These are phyloP conservation scores for Monarcha castaneiventris DNA, from an alignment of 2,113 vertebrate genomes.

Conservation along the genomic window DNA sequence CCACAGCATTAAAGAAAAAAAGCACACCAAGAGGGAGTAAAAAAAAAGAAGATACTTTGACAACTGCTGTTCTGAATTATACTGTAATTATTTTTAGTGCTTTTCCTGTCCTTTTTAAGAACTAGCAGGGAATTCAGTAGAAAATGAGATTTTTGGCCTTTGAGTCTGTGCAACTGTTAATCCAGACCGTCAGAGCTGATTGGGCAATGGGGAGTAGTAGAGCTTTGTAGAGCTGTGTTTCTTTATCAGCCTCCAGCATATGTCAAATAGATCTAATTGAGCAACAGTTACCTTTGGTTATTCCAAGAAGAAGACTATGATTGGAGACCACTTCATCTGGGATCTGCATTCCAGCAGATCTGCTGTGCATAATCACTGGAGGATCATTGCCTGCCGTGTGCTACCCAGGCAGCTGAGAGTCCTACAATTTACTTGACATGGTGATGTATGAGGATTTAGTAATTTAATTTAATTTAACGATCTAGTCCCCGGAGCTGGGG, in stretches of 20 bases:
- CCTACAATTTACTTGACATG: background rate
- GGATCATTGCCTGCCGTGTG: background rate
- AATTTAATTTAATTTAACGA: background rate
- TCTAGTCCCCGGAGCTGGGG: background rate
- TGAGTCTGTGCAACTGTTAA: background rate
- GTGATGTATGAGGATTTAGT: background rate
- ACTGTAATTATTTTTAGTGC: background rate
- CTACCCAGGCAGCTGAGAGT: background rate
- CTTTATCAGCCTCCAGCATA: background rate
- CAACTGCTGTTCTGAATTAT: background rate
- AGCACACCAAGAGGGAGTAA: background rate
- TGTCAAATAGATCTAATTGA: background rate
- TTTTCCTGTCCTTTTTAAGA: background rate
- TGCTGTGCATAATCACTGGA: fast-evolving
- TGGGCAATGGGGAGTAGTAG: background rate
- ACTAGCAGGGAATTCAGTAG: background rate
- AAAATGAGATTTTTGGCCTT: background rate
- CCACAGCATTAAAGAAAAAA: background rate
- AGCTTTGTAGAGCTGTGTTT: background rate
- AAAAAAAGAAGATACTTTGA: background rate
- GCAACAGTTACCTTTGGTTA: background rate
- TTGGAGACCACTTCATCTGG: background rate
- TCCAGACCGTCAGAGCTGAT: background rate
- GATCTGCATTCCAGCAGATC: background rate
- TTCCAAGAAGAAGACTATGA: background rate